Evolutionary conservation across 1,140 invertebrate genomes (phyloP), one percentile per base, ranked within the genome.

Genomic region (Apis dorsata): DNA sequence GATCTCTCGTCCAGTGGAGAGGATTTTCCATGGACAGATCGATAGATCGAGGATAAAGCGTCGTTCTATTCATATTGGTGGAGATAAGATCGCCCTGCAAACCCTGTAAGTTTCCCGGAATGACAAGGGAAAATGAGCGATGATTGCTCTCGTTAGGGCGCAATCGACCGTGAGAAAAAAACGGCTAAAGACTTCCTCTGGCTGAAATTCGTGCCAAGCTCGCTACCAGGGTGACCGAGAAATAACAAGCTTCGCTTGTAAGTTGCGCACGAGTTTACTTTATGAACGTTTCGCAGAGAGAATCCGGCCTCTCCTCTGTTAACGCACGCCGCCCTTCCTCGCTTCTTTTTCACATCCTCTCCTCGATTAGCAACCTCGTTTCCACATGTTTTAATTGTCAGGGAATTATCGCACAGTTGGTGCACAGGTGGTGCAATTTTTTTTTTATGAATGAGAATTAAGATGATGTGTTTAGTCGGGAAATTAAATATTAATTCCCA

Each of bases 101-200:
- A 75, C 34, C 60, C 66, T 81, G 49, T 49, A 57, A 81, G 79
- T 72, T 75, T 81, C 79, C 79, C 51, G n/a, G 28, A 65, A 66
- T 17, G 51, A 51, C 51, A 63, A 28, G 71, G 17, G 60, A 66
- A 75, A 75, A 81, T 75, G 71, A 81, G 71, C 79, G 62, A 81
- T 66, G 79, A 81, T 81, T 81, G 71, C 49, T 75, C 71, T 81
- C 79, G 71, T 81, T 81, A 81, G 53, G 53, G 17, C 17, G 79
- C 53, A 66, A 81, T 81, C 79, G 71, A 53, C 51, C 15, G 79
- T 66, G 34, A 81, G 44, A 62, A 66, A 74, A 44, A 66, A 49
- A 11, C 79, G 60, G 12, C 28, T 72, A 57, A 74, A 75, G 79
- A 75, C 71, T 59, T 57, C 34, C 79, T 66, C n/a, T 66, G 60